Percentiles rank a stretch among this genome's conserved stretches.
Evolutionary conservation across 2,113 vertebrate genomes (phyloP).

Genomic region (Muntiacus muntjak): DNA sequence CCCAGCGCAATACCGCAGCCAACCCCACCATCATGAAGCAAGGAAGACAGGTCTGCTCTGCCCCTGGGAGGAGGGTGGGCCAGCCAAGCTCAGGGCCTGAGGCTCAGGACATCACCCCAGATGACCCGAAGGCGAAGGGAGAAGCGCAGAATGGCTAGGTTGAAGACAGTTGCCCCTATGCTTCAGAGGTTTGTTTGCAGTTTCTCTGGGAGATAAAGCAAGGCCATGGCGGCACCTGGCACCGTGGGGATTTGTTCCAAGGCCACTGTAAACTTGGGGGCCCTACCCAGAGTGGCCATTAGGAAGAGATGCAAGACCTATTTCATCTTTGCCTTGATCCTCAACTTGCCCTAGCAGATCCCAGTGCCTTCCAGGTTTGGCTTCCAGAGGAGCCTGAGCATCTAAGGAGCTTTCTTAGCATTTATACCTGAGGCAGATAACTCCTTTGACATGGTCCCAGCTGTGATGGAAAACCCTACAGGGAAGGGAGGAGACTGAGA

Average conservation of each 20-base stretch:
- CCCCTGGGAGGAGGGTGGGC: background rate
- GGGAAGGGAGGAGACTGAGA: background rate
- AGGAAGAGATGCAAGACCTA: background rate
- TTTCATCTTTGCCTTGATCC: background rate
- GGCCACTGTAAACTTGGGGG: background rate
- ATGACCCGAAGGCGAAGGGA: background rate
- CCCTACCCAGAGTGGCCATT: too few relatives aligned
- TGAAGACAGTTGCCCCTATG: background rate
- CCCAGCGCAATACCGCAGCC: constrained; percentile 88
- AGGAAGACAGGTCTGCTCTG: constrained; percentile 89
- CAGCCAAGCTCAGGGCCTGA: background rate
- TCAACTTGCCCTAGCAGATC: background rate
- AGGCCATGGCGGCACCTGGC: background rate
- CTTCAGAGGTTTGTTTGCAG: background rate
- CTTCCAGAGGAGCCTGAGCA: background rate
- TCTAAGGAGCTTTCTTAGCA: background rate
- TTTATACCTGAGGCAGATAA: background rate
- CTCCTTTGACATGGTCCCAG: background rate
- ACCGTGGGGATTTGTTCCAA: background rate
- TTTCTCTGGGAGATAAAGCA: background rate
- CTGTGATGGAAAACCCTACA: background rate
- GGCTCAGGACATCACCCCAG: background rate
- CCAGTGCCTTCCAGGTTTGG: background rate
- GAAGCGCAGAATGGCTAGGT: too few relatives aligned
- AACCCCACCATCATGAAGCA: constrained; percentile 94